phyloP scores from a whole-genome alignment of 2,113 vertebrate species.

The rat (Rattus norvegicus) region GRCr8 NC_086035.1:55363001-55363500 shows the following conservation, averaged over 20 bases:
- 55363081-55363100: slow-evolving; percentile 17
- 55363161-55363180: background rate
- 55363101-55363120: background rate
- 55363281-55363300: background rate
- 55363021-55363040: background rate
- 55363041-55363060: slow-evolving; percentile 21
- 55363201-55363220: background rate
- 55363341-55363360: background rate
- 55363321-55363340: background rate
- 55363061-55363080: background rate
- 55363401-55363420: background rate
- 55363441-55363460: background rate
- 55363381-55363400: background rate
- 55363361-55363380: background rate
- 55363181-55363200: background rate
- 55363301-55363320: background rate
- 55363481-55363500: background rate
- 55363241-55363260: background rate
- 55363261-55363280: background rate
- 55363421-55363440: background rate
- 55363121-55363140: background rate
- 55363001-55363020: background rate
- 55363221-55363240: background rate
- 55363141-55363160: background rate
- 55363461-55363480: background rate